Conservation (phyloP, 2,797 vertebrate species). For the Enoplosus armatus region DNA sequence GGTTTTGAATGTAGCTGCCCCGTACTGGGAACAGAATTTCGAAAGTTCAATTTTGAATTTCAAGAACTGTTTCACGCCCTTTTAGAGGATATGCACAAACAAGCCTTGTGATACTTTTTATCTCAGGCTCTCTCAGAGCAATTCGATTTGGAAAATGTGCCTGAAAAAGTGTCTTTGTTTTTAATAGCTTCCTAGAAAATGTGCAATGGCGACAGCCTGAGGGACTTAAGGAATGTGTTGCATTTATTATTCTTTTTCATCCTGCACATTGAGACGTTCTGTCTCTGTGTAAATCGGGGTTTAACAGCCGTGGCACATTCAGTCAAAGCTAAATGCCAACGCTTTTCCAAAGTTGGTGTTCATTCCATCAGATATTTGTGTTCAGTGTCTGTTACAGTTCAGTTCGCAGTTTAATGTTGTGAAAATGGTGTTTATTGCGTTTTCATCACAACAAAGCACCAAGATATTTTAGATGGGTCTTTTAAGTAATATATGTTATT, state of each 20-base stretch:
- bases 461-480: slow-evolving; percentile 45
- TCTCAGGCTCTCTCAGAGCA: slow-evolving; percentile 27
- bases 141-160: slow-evolving; percentile 48
- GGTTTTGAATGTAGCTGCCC: slow-evolving; percentile 1
- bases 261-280: slow-evolving; percentile 9
- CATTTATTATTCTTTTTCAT: slow-evolving; percentile 8
- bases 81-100: neutral
- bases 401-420: slow-evolving; percentile 18
- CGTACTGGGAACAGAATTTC: slow-evolving; percentile 1
- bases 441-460: slow-evolving; percentile 29
- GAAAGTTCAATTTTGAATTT: neutral
- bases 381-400: slow-evolving; percentile 42
- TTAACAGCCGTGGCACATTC: neutral
- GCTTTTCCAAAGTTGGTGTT: slow-evolving; percentile 21
- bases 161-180: slow-evolving; percentile 49
- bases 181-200: slow-evolving; percentile 4
- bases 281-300: slow-evolving; percentile 17
- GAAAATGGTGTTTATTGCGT: slow-evolving; percentile 47
- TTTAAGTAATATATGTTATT: slow-evolving; percentile 41
- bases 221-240: slow-evolving; percentile 6
- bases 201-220: slow-evolving; percentile 2
- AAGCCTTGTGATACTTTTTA: slow-evolving; percentile 32
- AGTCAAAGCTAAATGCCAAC: neutral
- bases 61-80: neutral
- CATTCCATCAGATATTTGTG: slow-evolving; percentile 33